These are phyloP conservation scores for Panthera uncia DNA, from an alignment of 2,113 vertebrate species.

Conservation along the genomic window DNA sequence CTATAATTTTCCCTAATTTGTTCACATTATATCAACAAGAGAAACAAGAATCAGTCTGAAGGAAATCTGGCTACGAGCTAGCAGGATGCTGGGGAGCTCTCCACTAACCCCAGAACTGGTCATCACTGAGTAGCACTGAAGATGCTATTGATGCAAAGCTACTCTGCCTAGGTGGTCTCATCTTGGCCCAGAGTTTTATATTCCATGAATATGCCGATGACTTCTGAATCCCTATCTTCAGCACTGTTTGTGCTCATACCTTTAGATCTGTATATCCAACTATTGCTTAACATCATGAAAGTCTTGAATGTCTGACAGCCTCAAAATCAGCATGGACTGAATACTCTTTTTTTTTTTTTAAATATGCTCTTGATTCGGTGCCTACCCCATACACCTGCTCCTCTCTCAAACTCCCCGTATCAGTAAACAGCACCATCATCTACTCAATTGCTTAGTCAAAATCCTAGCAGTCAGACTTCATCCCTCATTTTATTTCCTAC, in stretches of 20 bases:
- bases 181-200: background rate
- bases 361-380: background rate
- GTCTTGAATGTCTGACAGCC: background rate
- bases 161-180: background rate
- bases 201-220: too few species aligned
- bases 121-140: background rate
- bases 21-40: background rate
- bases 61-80: background rate
- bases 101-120: background rate
- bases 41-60: background rate
- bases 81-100: background rate
- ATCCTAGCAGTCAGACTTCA: background rate
- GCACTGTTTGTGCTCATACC: background rate
- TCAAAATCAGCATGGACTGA: background rate
- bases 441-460: background rate
- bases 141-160: background rate
- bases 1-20: background rate
- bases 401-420: background rate
- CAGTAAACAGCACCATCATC: background rate
- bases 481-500: background rate
- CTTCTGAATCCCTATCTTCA: background rate
- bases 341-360: background rate
- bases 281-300: background rate
- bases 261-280: background rate
- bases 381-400: background rate